Base-by-base conservation (phyloP, 2,797 vertebrate genomes). In the Euthynnus affinis region DNA sequence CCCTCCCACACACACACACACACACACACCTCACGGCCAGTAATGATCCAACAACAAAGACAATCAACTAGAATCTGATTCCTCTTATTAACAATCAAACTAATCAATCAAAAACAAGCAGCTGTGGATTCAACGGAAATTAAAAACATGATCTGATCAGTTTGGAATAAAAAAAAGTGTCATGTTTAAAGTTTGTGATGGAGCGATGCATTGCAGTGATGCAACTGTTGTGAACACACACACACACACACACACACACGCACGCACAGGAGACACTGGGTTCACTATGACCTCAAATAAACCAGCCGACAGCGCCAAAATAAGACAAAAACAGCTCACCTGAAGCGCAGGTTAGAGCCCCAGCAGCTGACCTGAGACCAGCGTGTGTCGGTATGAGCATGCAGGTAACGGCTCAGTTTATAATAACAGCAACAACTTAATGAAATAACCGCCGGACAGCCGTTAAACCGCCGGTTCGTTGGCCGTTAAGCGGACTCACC, bases 251-350 rank as follows among this genome's bases (percentile, higher is more conserved):
- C 58, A 83, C 12, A 42, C 40, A 49, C 66, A 69, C 13, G 77
- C 53, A 83, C 55, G 63, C 34, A 46, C 37, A 42, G 65, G 74
- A 56, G 64, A 23, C 82, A 83, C 29, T 20, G 80, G 76, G 81
- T 81, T 76, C 79, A 69, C 2, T 34, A 6, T 91, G 88, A 89
- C 91, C 91, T 89, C 80, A 91, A 27, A 86, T 90, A 84, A 89
- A 88, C 89, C 79, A 40, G 68, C 70, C 42, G 34, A 12, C 83
- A 70, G 52, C 59, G 46, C 62, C 18, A 60, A 18, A 67, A 40
- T 4, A 2, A 25, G 14, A 32, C 22, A 2, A 32, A 27, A 58
- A 4, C 62, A 34, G 42, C 34, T 9, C 1, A 37, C 34, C 25
- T 20, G 34, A 0, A 59, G 46, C 44, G 23, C 13, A 65, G 9